Base-by-base conservation (phyloP, 2,888 invertebrate genomes). In the Argyresthia albistria region DNA sequence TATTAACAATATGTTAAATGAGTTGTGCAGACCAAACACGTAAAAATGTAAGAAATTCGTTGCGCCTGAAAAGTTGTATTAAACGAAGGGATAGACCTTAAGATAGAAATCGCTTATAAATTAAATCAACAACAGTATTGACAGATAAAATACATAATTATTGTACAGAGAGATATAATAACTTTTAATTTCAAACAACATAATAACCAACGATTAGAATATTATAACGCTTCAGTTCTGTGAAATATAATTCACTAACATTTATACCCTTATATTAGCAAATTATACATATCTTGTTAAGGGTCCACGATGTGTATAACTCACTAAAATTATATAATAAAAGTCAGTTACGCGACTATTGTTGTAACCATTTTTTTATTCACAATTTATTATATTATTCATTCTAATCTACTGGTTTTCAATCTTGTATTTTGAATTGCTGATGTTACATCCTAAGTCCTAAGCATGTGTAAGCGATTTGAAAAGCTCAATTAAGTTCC, bases 171-270 rank as follows among this genome's bases (percentile, higher is more conserved):
- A 75, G 62, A 64, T 62, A 75, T 70, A 78, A 75, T 80, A 76
- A 80, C 69, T 71, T 73, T 73, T 72, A 75, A 72, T 77, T 75
- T 72, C 73, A 79, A 82, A 81, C 75, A 86, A 83, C 76, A 75
- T 81, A 87, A 87, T 84, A 80, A 51, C 42, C 52, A 52, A 52
- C 51, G 46, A 53, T 55, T 55, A 84, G 78, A 80, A 81, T 79
- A 81, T 78, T 72, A 72, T 76, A 82, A 78, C 80, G 80, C 78
- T 80, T 88, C 88, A 88, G 88, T 88, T 83, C 88, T 86, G 88
- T 88, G 87, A 87, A 61, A 58, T 57, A 80, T 81, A 64, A 68
- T 73, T 87, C 88, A 88, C 88, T 83, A 86, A 86, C 81, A 75
- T 74, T 74, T 70, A 66, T 52, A 54, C 51, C 54, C 51, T 48